Base-by-base conservation (phyloP, 2,797 vertebrate species). In the Sebastiscus albofasciatus region DNA sequence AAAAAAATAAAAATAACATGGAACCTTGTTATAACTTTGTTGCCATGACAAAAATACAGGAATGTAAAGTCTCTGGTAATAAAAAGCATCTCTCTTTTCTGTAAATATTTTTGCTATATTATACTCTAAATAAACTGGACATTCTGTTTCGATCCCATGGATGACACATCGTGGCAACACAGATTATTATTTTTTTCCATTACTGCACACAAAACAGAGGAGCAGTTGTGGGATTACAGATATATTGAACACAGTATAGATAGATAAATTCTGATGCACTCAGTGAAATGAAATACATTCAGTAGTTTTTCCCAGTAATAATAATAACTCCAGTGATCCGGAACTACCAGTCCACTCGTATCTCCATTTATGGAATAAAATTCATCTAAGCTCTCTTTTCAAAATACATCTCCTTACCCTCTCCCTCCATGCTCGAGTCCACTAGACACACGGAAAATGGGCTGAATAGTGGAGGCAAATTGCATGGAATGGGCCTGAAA, bases 221-320 rank as follows among this genome's bases (percentile, higher is more conserved):
- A 87, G 75, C 82, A 56, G 71, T 71, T 33, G 73, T 60, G 18
- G 64, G 62, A 76, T 78, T 80, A 72, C 77, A 86, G 79, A 86
- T 79, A 86, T 76, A 86, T 76, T 77, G 59, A 87, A 81, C 71
- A 81, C 77, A 84, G 80, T 75, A 87, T 36, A 81, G 79, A 87
- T 55, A 81, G 42, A 84, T 84, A 56, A 82, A 78, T 75, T 79
- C 42, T 42, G 81, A 85, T 83, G 80, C 82, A 88, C 89, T 76
- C 82, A 67, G 83, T 81, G 67, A 89, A 90, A 80, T 87, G 8
- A 89, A 90, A 90, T 90, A 94, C 90, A 94, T 92, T 94, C 91
- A 88, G 64, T 77, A 75, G 49, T 75, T 83, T 78, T 71, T 62
- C 65, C 36, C 24, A 24, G 24, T 24, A 74, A 18, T 49, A 49